Evolutionary conservation across 2,113 vertebrate genomes (phyloP).

Genomic region (Bujurquina vittata): DNA sequence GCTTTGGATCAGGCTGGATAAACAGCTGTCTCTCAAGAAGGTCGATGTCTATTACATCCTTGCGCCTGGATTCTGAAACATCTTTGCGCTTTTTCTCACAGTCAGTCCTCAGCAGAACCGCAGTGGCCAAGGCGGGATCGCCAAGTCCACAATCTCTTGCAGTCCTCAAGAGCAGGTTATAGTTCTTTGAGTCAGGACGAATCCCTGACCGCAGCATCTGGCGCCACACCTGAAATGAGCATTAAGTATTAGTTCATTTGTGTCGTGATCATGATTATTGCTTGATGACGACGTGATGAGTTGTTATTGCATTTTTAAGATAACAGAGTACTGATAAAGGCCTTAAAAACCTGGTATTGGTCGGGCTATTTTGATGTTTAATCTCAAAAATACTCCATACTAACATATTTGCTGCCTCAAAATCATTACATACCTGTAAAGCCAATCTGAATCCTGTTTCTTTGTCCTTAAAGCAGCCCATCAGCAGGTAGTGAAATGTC

Average conservation of each 20-base stretch:
- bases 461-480: slow-evolving; percentile 90
- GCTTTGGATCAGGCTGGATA: slow-evolving; percentile 42
- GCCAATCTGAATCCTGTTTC: slow-evolving; percentile 86
- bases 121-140: slow-evolving; percentile 74
- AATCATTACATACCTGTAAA: slow-evolving; percentile 84
- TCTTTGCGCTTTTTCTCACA: not conserved
- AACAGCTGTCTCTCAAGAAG: slow-evolving; percentile 85
- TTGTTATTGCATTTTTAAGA: not conserved
- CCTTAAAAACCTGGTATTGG: not conserved
- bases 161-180: slow-evolving; percentile 87
- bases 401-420: not conserved
- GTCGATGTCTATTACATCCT: slow-evolving; percentile 57
- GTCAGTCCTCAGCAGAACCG: slow-evolving; percentile 77
- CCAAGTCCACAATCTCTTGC: slow-evolving; percentile 91
- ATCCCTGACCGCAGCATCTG: slow-evolving; percentile 89
- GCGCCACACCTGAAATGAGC: slow-evolving; percentile 87
- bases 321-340: not conserved
- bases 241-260: not conserved
- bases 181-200: slow-evolving; percentile 79
- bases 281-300: not conserved
- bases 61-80: slow-evolving; percentile 3
- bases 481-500: slow-evolving; percentile 92
- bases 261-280: not conserved
- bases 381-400: not conserved
- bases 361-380: not conserved